These are phyloP conservation scores for Anorthoa munda DNA, from an alignment of 2,888 invertebrate species.

Conservation along the genomic window DNA sequence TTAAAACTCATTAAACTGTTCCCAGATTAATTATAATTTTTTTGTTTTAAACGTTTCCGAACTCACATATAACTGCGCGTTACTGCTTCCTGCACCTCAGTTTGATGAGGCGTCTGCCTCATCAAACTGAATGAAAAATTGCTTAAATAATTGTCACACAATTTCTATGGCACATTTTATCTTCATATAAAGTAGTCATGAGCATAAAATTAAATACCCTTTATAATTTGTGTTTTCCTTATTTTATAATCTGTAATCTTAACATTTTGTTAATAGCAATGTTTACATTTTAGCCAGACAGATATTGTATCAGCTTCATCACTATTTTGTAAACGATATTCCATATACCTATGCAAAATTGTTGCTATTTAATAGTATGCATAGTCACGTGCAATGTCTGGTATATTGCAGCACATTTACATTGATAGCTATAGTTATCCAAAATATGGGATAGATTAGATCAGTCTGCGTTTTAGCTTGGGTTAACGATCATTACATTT, in stretches of 20 bases:
- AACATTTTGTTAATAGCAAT: background rate
- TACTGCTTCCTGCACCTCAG: background rate
- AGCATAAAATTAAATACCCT: background rate
- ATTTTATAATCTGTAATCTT: background rate
- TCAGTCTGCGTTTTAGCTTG: background rate
- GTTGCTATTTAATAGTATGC: constrained; percentile 11
- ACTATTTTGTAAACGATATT: background rate
- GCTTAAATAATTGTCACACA: background rate
- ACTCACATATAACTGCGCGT: too few species aligned
- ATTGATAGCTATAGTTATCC: background rate
- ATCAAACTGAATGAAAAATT: background rate
- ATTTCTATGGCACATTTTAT: background rate
- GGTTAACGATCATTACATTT: too few species aligned
- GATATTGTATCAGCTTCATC: background rate
- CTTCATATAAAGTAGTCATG: too few species aligned
- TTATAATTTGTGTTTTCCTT: background rate
- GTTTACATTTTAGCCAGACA: background rate
- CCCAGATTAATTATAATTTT: too few species aligned
- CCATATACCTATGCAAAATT: background rate
- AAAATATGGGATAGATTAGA: background rate
- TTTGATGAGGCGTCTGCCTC: too few species aligned
- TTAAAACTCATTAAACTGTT: too few species aligned
- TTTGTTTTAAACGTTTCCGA: too few species aligned
- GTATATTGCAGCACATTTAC: background rate
- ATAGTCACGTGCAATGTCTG: constrained; percentile 10